Percentiles rank a stretch among this genome's conserved stretches.
Evolutionary conservation across 2,113 vertebrate species (phyloP).

Genomic region (Hippopotamus amphibius): DNA sequence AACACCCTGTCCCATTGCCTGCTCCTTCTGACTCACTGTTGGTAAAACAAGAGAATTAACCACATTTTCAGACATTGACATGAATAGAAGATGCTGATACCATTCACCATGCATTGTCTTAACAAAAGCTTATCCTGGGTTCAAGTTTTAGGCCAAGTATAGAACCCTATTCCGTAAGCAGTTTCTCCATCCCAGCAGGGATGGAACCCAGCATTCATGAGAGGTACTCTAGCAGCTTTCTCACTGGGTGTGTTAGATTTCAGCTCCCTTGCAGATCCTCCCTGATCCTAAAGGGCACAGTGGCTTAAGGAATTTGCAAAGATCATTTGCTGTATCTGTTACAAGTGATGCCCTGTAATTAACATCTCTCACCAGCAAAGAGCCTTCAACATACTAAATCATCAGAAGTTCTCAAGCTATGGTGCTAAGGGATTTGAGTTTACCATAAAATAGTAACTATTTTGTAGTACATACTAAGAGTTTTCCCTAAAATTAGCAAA

Average conservation of each 20-base stretch:
- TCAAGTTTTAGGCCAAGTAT: not conserved
- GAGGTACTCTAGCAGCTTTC: not conserved
- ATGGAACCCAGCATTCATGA: not conserved
- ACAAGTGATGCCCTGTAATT: not conserved
- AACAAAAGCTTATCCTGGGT: not conserved
- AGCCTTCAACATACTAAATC: not conserved
- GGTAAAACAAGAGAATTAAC: not conserved
- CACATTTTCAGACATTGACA: not conserved
- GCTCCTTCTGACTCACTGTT: not conserved
- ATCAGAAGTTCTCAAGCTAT: not conserved
- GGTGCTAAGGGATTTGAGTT: not conserved
- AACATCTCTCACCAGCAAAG: not conserved
- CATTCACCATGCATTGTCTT: not conserved
- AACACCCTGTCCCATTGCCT: not conserved
- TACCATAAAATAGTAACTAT: not conserved
- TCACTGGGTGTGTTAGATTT: not conserved
- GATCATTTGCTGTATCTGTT: not conserved
- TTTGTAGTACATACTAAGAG: not conserved
- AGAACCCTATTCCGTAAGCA: not conserved
- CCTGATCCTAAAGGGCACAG: not conserved
- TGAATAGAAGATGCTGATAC: not conserved
- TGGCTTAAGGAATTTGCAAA: not conserved
- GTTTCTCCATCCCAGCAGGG: not conserved
- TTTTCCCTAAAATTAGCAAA: not conserved
- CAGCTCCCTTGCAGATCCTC: not conserved